Evolutionary conservation across 2,797 vertebrate species (phyloP).

Genomic region (Helarctos malayanus): DNA sequence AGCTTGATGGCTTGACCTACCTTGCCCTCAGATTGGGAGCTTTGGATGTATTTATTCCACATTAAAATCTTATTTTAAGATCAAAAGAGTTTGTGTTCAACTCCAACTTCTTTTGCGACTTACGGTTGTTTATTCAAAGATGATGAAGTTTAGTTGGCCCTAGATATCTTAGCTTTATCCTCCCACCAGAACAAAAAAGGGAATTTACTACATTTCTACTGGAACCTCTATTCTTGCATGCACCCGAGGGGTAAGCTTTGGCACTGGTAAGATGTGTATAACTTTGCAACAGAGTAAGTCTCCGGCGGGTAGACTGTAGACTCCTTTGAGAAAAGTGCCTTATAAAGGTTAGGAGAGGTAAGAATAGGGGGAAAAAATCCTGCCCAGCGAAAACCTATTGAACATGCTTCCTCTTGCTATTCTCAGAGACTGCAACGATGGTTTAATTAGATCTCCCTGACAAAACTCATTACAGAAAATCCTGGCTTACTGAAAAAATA

Average conservation of each 20-base stretch:
- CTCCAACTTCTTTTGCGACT: background rate
- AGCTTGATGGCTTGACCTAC: background rate
- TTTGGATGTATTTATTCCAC: background rate
- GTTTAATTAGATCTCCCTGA: slow-evolving; percentile 85
- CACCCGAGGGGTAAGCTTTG: slow-evolving; percentile 25
- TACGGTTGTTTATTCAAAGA: background rate
- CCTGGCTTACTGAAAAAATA: slow-evolving; percentile 84
- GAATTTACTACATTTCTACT: background rate
- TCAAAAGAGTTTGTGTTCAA: background rate
- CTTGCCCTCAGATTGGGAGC: background rate
- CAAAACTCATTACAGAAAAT: slow-evolving; percentile 85
- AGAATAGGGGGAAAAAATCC: slow-evolving; percentile 17
- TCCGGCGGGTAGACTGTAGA: background rate
- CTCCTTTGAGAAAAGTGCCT: slow-evolving; percentile 51
- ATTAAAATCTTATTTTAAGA: slow-evolving; percentile 23
- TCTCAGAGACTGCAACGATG: slow-evolving; percentile 75
- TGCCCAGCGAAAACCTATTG: slow-evolving; percentile 71
- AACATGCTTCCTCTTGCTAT: slow-evolving; percentile 78
- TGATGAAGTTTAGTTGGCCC: background rate
- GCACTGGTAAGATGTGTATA: slow-evolving; percentile 8
- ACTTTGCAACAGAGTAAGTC: slow-evolving; percentile 66
- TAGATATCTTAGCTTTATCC: background rate
- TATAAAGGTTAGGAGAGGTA: slow-evolving; percentile 69
- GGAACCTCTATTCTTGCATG: background rate
- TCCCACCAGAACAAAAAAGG: background rate